Percentiles rank a stretch among this genome's conserved stretches.
Evolutionary conservation across 1,140 invertebrate species (phyloP).

Genomic region (Calephelis nemesis): DNA sequence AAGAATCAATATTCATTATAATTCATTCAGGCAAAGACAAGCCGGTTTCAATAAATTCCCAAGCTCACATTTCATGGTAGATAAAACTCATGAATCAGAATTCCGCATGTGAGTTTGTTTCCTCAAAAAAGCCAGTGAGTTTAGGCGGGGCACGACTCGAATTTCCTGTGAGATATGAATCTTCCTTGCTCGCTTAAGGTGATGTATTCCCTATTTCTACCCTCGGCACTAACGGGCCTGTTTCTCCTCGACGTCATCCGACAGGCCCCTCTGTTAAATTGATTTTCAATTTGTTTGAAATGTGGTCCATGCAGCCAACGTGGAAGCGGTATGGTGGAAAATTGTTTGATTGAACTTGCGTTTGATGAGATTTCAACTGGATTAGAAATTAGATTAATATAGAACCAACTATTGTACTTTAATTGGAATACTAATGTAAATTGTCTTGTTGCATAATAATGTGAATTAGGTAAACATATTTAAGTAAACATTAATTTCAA

Average conservation of each 20-base stretch:
- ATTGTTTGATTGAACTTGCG: slow-evolving; percentile 64
- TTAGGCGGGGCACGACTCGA: slow-evolving; percentile 64
- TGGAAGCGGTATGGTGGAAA: slow-evolving; percentile 71
- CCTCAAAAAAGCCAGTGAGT: slow-evolving; percentile 67
- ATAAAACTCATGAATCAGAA: slow-evolving; percentile 77
- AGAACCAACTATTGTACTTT: slow-evolving; percentile 9
- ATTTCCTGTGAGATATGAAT: slow-evolving; percentile 77
- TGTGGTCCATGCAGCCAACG: slow-evolving; percentile 69
- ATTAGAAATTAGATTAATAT: slow-evolving; percentile 38
- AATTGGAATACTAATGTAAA: no score
- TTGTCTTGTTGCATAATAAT: no score
- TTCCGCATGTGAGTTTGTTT: slow-evolving; percentile 69
- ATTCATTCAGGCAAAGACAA: slow-evolving; percentile 52
- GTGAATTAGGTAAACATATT: no score
- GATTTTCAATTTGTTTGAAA: slow-evolving; percentile 78
- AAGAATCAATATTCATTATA: slow-evolving; percentile 32
- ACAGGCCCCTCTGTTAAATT: slow-evolving; percentile 67
- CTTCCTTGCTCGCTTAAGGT: slow-evolving; percentile 76
- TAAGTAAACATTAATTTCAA: no score
- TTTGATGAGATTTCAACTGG: slow-evolving; percentile 64
- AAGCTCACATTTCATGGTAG: slow-evolving; percentile 70
- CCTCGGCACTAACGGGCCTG: slow-evolving; percentile 50
- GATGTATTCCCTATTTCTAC: slow-evolving; percentile 75
- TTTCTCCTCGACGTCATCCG: slow-evolving; percentile 54
- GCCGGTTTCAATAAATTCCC: slow-evolving; percentile 65